These are phyloP conservation scores for Vulpes lagopus DNA, from an alignment of 2,113 vertebrate genomes.

Conservation along the genomic window DNA sequence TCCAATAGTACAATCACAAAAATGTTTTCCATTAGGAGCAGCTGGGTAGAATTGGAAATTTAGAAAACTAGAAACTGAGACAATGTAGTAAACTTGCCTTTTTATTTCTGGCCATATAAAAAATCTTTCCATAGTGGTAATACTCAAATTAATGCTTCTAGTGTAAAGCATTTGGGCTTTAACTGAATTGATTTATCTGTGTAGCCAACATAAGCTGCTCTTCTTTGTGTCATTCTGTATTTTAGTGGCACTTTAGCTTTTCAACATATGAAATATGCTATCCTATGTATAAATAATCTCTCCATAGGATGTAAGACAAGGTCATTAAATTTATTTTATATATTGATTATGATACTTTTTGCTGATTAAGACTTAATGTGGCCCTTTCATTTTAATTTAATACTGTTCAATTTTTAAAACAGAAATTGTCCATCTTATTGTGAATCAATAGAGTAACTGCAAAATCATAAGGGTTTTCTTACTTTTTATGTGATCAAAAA, in stretches of 20 bases:
- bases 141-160: neutral
- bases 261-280: neutral
- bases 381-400: neutral
- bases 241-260: constrained; percentile 3
- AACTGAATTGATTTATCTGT: neutral
- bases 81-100: neutral
- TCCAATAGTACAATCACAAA: neutral
- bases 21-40: neutral
- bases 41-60: neutral
- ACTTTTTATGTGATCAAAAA: constrained; percentile 10
- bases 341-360: neutral
- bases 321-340: neutral
- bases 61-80: constrained; percentile 1
- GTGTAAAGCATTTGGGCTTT: neutral
- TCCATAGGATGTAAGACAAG: neutral
- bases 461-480: neutral
- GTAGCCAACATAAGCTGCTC: neutral
- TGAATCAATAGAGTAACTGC: neutral
- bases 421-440: neutral
- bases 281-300: neutral
- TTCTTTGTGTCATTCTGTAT: neutral
- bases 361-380: neutral
- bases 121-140: neutral
- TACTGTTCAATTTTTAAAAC: neutral
- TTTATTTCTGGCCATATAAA: neutral